Conservation (phyloP, 2,797 vertebrate genomes). For the Urosaurus nigricauda region DNA sequence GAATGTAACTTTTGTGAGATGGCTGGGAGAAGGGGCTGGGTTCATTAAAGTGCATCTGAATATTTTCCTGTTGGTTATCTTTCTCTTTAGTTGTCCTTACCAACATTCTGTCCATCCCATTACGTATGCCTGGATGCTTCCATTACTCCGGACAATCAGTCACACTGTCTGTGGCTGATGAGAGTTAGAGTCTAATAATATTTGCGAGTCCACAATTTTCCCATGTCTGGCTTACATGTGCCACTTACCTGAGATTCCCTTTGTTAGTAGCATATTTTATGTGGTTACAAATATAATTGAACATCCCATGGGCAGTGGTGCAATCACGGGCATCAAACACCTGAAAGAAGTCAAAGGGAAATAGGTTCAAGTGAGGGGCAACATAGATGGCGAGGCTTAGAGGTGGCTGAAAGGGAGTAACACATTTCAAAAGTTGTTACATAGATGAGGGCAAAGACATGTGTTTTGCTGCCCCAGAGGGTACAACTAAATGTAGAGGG, state of each 20-base stretch:
- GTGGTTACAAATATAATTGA: slow-evolving; percentile 99
- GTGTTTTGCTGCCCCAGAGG: background rate
- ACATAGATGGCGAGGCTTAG: background rate
- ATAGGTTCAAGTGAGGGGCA: too few species aligned
- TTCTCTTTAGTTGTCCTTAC: too few species aligned
- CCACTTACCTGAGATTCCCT: slow-evolving; percentile 91
- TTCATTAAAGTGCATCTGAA: too few species aligned
- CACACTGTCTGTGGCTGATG: background rate
- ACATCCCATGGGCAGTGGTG: slow-evolving; percentile 97
- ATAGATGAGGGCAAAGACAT: background rate
- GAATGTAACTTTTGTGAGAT: too few species aligned
- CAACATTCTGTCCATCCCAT: too few species aligned
- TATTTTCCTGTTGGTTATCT: too few species aligned
- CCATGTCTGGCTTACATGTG: background rate
- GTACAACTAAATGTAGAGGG: background rate
- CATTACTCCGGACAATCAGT: background rate
- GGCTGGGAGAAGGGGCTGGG: too few species aligned
- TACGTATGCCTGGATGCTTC: too few species aligned
- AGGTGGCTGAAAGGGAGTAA: background rate
- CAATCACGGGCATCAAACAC: slow-evolving; percentile 98
- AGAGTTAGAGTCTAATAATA: background rate
- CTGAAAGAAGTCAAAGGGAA: slow-evolving; percentile 73
- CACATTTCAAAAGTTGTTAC: background rate
- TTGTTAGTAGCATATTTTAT: slow-evolving; percentile 99
- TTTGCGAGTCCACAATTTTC: background rate